Evolutionary conservation across 1,140 invertebrate genomes (phyloP), one percentile per base, ranked within the genome.

Genomic region (Radopholus similis): DNA sequence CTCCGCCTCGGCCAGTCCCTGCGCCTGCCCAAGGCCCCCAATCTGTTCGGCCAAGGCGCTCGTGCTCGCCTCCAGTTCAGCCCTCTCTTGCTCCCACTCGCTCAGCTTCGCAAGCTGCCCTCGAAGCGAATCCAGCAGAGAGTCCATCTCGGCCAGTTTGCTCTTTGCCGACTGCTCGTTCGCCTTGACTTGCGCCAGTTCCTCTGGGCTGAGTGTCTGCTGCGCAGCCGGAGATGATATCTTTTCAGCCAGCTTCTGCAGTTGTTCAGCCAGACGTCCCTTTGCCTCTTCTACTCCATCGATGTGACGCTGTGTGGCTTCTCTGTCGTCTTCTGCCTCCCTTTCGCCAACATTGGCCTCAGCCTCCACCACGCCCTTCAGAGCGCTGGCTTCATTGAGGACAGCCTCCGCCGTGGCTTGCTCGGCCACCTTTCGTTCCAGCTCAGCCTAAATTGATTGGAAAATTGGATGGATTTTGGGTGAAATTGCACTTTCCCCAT

Each of bases 71-170:
- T 65, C 57, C n/a, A 65, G 64, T 21, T 62, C 54, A 21, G 18
- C 64, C 34, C 28, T 37, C 6, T 49, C 34, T 18, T 26, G 34
- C 5, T n/a, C 42, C 54, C 54, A 56, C 18, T 5, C 54, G 8
- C 34, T n/a, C n/a, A 65, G 28, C 21, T 65, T 5, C 28, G 64
- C 64, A 13, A 68, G 11, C 55, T 65, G 64, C 0, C n/a, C 58
- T 40, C 65, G 64, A 21, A 65, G 64, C 3, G 38, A 18, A 18
- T 18, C n/a, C 58, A 35, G 37, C 18, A 64, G 58, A 26, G 38
- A 38, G 2, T 64, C 21, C 18, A 65, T 26, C 30, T 34, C 23
- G 15, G 64, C 49, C 64, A 65, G 28, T 30, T 65, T 35, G 9
- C n/a, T 49, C 26, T n/a, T n/a, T 11, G 64, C 64, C 34, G 32